Base-by-base conservation (phyloP, 2,888 invertebrate species). In the Sphaeridia pumilis region DNA sequence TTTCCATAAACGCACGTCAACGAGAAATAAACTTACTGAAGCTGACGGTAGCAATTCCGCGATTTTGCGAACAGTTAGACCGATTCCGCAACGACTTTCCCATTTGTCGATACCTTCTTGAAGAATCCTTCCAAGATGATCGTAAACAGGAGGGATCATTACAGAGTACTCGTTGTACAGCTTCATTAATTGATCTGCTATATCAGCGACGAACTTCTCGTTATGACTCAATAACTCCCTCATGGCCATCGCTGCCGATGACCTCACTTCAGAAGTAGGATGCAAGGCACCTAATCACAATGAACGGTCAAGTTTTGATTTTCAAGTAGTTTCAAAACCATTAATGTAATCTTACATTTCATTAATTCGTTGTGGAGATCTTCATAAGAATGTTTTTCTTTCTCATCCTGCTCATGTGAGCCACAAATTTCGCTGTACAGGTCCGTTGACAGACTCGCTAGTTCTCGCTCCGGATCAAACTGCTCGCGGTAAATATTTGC, bases 121-220 rank as follows among this genome's bases (percentile, higher is more conserved):
- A 35, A 89, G 76, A 69, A 86, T 82, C 59, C 97, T 81, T 14
- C 94, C 94, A 73, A 97, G 90, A 69, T 86, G 83, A 73, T 98
- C 95, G 61, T 88, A 73, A 69, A 81, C 80, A 0, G 89, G 84
- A 14, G 89, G 87, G 66, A 87, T 84, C 76, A 87, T 76, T 63
- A 80, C 78, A 53, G 89, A 72, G 67, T 84, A 83, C 26, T 84
- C 80, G 43, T 79, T 75, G 68, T 93, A 94, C 5, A 84, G 75
- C 20, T 77, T 74, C 58, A 90, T 76, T 38, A 94, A 69, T 42
- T 70, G 68, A 43, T 79, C 74, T 51, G 90, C 70, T 56, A 81
- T 78, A 2, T 67, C 67, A 50, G 76, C 72, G 41, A 80, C 74
- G 49, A 78, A 68, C 2, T 73, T 69, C 0, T 71, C 69, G 62